Conservation (phyloP, 2,797 vertebrate genomes). For the Karalla daura region DNA sequence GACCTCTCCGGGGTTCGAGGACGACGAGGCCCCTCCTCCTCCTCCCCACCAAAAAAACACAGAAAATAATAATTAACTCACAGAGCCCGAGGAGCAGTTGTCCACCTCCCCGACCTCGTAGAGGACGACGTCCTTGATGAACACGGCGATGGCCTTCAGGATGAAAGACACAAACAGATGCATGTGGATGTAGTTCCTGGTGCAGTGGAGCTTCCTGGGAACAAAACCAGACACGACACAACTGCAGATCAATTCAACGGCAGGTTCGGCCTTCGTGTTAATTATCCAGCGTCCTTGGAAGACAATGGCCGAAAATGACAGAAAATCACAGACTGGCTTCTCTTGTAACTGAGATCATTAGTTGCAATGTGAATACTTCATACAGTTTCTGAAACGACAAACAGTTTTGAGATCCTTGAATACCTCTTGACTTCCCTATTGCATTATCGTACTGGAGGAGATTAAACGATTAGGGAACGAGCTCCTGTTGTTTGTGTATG, state of each 20-base stretch:
- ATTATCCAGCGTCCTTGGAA: conserved; percentile 49
- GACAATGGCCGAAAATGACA: conserved; percentile 59
- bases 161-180: conserved; percentile 97
- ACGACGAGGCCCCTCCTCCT: no score
- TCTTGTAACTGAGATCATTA: conserved; percentile 46
- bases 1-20: conserved; percentile 9
- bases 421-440: conserved; percentile 9
- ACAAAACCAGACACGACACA: conserved; percentile 18
- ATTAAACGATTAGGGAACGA: conserved; percentile 3
- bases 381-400: conserved; percentile 16
- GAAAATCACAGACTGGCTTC: conserved; percentile 50
- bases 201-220: conserved; percentile 96
- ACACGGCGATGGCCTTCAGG: conserved; percentile 92
- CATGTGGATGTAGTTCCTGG: conserved; percentile 96
- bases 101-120: conserved; percentile 88
- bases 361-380: conserved; percentile 21
- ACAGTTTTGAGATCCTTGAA: neutral
- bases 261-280: conserved; percentile 9
- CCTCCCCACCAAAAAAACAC: neutral
- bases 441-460: conserved; percentile 12
- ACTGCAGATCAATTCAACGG: conserved; percentile 27
- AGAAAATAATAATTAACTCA: conserved; percentile 77
- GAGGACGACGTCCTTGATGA: conserved; percentile 93
- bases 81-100: conserved; percentile 87
- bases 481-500: neutral